Conservation (phyloP, 2,113 vertebrate species). For the Chlamydotis undulata region DNA sequence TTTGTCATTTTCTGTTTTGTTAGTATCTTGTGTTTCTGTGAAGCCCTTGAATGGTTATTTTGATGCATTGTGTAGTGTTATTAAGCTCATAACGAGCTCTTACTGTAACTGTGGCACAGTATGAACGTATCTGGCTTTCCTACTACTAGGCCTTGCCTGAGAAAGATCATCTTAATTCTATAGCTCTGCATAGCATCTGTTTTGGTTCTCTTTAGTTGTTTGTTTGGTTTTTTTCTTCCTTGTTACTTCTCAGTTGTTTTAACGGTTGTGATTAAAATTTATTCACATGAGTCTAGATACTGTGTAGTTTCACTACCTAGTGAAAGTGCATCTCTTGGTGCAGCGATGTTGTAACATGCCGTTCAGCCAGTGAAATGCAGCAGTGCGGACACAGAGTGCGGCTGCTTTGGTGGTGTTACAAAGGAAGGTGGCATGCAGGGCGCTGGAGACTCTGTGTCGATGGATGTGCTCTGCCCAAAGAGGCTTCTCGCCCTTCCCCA, state of each 20-base stretch:
- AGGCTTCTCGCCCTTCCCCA: neutral
- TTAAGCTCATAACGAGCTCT: neutral
- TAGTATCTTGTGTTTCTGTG: neutral
- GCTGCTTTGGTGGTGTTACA: neutral
- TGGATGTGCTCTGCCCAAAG: neutral
- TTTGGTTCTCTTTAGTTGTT: neutral
- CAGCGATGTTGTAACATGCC: rapidly evolving
- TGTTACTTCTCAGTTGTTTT: neutral
- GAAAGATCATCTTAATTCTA: neutral
- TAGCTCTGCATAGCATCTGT: neutral
- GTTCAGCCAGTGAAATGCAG: neutral
- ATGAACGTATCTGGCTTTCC: neutral
- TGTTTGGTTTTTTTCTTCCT: neutral
- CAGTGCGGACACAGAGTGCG: neutral
- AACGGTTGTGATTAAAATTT: neutral
- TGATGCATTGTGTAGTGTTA: neutral
- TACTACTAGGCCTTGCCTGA: neutral
- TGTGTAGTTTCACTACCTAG: neutral
- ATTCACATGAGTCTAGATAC: neutral
- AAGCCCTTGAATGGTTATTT: neutral
- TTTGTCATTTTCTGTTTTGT: neutral
- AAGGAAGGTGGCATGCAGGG: rapidly evolving
- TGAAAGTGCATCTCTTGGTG: neutral
- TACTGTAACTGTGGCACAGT: neutral
- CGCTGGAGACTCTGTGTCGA: no score